Percentiles rank a stretch among this genome's conserved stretches.
phyloP scores from a whole-genome alignment of 1,140 invertebrate species.

The Temnothorax curvispinosus region DNA sequence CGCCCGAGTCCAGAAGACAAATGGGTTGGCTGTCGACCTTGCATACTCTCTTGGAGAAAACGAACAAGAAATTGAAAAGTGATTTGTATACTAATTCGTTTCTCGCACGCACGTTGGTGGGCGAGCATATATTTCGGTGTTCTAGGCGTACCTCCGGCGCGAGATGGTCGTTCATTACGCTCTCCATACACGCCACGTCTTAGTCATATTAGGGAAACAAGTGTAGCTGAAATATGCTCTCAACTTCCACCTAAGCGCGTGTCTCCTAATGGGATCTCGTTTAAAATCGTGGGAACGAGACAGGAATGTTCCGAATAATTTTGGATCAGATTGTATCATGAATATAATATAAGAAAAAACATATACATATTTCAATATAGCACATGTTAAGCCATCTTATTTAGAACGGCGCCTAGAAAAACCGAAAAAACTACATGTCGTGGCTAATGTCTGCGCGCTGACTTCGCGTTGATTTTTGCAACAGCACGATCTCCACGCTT shows the following conservation, averaged over 20 bases:
- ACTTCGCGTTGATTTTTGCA: neutral
- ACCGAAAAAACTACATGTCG: neutral
- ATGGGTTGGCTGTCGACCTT: conserved; percentile 63
- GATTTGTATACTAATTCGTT: conserved; percentile 65
- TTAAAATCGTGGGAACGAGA: neutral
- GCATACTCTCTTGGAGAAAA: conserved; percentile 51
- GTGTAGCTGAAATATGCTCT: neutral
- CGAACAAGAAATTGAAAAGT: conserved; percentile 70
- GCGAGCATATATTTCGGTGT: conserved; percentile 39
- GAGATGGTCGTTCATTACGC: neutral
- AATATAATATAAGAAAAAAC: neutral
- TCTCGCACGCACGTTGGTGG: neutral
- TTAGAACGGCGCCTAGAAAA: neutral
- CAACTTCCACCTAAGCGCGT: neutral
- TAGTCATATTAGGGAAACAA: conserved; percentile 19
- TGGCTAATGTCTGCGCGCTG: neutral
- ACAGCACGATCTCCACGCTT: neutral
- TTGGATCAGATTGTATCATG: neutral
- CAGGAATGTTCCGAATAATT: neutral
- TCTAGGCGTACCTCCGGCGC: neutral
- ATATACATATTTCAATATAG: neutral
- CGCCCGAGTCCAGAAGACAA: conserved; percentile 71
- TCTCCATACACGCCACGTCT: neutral
- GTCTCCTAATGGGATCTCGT: neutral
- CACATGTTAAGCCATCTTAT: neutral